Base-by-base conservation (phyloP, 2,888 invertebrate species). In the Hypena proboscidalis region DNA sequence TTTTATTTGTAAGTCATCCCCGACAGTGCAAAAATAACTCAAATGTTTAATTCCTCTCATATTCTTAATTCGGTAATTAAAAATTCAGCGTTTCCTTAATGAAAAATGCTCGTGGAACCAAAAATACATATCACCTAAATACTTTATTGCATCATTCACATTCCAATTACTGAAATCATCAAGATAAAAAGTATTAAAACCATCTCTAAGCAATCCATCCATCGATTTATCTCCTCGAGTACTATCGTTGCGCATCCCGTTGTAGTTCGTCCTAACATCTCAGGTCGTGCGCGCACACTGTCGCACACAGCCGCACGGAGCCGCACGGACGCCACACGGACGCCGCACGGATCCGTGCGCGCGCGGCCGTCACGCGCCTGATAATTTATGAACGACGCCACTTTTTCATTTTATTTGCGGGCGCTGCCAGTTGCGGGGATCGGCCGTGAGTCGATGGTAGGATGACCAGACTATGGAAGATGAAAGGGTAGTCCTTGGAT, bases 331-430 rank as follows among this genome's bases (percentile, higher is more conserved):
- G 58, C n/a, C n/a, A n/a, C 58, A 62, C 62, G 21, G 29, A 8
- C 33, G 58, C 39, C 34, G 37, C 36, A 19, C 8, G 3, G 27
- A 7, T 14, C 17, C 19, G 52, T 33, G 45, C 40, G 61, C 53
- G 40, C 51, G 57, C 50, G 53, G 78, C 74, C 79, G 80, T 74
- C 66, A 68, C 67, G 59, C 60, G 64, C 70, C 67, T 66, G 62
- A 67, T 76, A 69, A 78, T 81, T 82, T 83, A 81, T 79, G 80
- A 78, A 74, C 65, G 69, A 65, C 53, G 64, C 65, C 61, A 65
- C 58, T 69, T 68, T 74, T 76, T 73, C 76, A 74, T 75, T 77
- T 74, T 68, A n/a, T n/a, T n/a, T n/a, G n/a, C n/a, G n/a, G n/a
- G 78, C 75, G 35, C 67, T 70, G 73, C 66, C 63, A 47, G 62